Evolutionary conservation across 2,797 vertebrate species (phyloP).

Genomic region (Sebastes steindachneri): DNA sequence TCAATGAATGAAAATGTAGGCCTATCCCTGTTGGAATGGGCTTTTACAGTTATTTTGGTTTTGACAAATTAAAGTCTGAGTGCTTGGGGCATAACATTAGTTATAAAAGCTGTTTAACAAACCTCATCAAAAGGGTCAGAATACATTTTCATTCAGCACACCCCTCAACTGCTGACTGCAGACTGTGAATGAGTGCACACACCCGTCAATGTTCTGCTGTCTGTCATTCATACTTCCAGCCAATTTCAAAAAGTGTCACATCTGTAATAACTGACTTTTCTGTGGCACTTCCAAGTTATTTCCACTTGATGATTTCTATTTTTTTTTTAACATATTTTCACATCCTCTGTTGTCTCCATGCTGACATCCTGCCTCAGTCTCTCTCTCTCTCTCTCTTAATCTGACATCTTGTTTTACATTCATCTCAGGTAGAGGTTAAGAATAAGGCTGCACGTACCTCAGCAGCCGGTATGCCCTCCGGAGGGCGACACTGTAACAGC

Average conservation of each 20-base stretch:
- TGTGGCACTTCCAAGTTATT: conserved; percentile 23
- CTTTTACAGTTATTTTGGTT: background rate
- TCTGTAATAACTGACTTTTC: conserved; percentile 27
- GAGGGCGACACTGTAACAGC: conserved; percentile 94
- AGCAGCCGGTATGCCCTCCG: conserved; percentile 93
- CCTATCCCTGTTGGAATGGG: background rate
- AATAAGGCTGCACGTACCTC: conserved; percentile 81
- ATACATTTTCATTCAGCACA: conserved; percentile 10
- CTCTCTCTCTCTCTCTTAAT: conserved; percentile 4
- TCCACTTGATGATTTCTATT: conserved; percentile 34
- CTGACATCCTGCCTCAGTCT: background rate
- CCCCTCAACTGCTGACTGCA: conserved; percentile 6
- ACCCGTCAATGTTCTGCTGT: conserved; percentile 36
- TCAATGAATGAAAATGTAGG: background rate
- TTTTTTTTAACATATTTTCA: conserved; percentile 1
- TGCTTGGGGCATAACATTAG: background rate
- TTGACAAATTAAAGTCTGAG: background rate
- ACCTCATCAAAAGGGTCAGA: background rate
- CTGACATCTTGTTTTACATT: conserved; percentile 9
- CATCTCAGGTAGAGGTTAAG: conserved; percentile 24
- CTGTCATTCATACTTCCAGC: conserved; percentile 39
- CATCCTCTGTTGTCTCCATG: conserved; percentile 19
- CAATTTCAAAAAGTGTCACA: conserved; percentile 34
- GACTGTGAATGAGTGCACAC: background rate
- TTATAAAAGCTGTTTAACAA: background rate